Evolutionary conservation across 2,888 invertebrate genomes (phyloP), one percentile per base, ranked within the genome.

Genomic region (Hirudinaria manillensis): DNA sequence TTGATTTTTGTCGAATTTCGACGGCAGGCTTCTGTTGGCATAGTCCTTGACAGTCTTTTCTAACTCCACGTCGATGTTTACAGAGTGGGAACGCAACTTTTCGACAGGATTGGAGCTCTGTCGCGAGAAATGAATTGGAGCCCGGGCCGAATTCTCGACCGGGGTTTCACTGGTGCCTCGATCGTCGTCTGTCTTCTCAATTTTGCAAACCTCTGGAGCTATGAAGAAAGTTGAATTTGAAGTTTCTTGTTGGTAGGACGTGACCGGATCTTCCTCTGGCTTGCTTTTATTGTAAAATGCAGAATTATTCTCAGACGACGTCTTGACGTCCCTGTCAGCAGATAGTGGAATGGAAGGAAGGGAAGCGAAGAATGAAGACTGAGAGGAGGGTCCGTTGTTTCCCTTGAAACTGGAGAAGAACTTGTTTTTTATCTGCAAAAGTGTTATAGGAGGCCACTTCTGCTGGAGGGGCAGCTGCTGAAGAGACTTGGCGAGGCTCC

Each of bases 371-470:
- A 29, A 55, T 55, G 29, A 55, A 29, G 72, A 55, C 36, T 34
- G 45, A 13, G 72, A 55, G 27, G 72, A 27, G 27, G 66, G 66
- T 29, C 27, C 29, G 16, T 45, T 21, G 4, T 29, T 67, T 32
- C 70, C 75, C 70, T 32, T 68, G 27, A 38, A 32, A 34, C 21
- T 68, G 36, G 68, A 36, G 68, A 68, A 36, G 56, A 72, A n/a
- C 24, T 16, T 32, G 56, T 24, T 55, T 55, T 32, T 36, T 24
- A 72, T 56, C 61, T 72, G 27, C 72, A 32, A 29, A 53, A 72
- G 19, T 61, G 61, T 61, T 61, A 29, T 27, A 16, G 61, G n/a
- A 10, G 6, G 29, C 61, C 61, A 61, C 29, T 61, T 61, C 29
- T 24, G 29, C 13, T 61, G 61, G 13, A 16, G 53, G n/a, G 29